Percentiles rank a stretch among this genome's conserved stretches.
Evolutionary conservation across 1,140 invertebrate genomes (phyloP).

Genomic region (Liolophura sinensis): DNA sequence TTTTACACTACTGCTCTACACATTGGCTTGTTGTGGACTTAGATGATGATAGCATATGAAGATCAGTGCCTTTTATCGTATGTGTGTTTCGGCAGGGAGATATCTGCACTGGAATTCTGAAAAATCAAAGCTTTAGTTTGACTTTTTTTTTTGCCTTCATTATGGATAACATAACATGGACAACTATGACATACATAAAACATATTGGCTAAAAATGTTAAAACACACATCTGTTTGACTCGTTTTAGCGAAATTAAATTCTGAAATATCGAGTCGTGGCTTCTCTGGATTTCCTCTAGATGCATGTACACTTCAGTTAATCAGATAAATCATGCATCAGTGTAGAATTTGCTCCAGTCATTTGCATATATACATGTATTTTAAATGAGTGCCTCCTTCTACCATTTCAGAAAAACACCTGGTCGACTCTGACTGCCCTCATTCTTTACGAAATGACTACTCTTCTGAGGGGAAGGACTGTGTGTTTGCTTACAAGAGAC

Average conservation of each 20-base stretch:
- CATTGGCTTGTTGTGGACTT: background rate
- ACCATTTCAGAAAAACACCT: constrained; percentile 78
- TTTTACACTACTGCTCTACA: constrained; percentile 5
- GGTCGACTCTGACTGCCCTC: constrained; percentile 86
- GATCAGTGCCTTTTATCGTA: background rate
- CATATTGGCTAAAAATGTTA: background rate
- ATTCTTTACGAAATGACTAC: constrained; percentile 73
- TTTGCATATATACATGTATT: background rate
- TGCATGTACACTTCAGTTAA: background rate
- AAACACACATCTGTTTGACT: background rate
- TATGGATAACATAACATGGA: too few relatives aligned
- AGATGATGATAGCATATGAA: background rate
- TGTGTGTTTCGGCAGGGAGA: background rate
- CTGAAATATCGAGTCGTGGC: background rate
- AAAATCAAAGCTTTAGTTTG: too few relatives aligned
- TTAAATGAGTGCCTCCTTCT: constrained; percentile 27
- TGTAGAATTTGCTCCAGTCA: background rate
- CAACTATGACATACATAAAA: too few relatives aligned
- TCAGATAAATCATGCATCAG: background rate
- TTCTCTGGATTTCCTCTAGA: background rate
- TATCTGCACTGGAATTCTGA: too few relatives aligned
- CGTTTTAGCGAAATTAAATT: background rate
- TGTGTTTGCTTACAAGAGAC: constrained; percentile 91
- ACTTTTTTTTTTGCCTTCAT: too few relatives aligned
- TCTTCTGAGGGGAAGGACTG: constrained; percentile 76